These are phyloP conservation scores for Tetanocera ferruginea DNA, from an alignment of 2,888 invertebrate genomes.

Conservation along the genomic window DNA sequence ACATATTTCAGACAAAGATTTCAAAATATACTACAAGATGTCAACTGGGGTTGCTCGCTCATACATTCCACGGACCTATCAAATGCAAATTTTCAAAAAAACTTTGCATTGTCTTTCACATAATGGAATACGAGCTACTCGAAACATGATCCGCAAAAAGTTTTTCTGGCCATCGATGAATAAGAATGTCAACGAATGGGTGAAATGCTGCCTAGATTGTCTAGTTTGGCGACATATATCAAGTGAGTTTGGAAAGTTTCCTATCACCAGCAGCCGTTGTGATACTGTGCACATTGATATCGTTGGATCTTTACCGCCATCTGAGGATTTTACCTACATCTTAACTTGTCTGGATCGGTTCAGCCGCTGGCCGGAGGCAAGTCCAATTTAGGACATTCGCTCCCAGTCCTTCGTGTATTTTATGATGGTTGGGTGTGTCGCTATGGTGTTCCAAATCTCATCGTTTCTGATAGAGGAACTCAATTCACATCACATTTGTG, in stretches of 20 bases:
- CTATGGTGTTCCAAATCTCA: neutral
- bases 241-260: neutral
- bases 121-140: neutral
- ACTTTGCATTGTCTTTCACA: neutral
- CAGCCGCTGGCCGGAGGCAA: neutral
- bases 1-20: neutral
- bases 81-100: neutral
- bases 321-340: neutral
- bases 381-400: neutral
- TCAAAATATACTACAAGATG: conserved; percentile 9
- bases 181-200: neutral
- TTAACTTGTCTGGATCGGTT: neutral
- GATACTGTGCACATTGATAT: neutral
- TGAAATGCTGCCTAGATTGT: neutral
- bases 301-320: neutral
- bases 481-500: neutral
- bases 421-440: neutral
- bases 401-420: neutral
- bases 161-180: neutral
- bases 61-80: neutral
- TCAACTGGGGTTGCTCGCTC: neutral
- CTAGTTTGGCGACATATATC: neutral
- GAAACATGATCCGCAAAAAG: neutral
- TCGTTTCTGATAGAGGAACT: neutral
- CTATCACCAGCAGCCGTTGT: neutral